phyloP scores from a whole-genome alignment of 1,140 invertebrate genomes.

The Apis dorsata region DNA sequence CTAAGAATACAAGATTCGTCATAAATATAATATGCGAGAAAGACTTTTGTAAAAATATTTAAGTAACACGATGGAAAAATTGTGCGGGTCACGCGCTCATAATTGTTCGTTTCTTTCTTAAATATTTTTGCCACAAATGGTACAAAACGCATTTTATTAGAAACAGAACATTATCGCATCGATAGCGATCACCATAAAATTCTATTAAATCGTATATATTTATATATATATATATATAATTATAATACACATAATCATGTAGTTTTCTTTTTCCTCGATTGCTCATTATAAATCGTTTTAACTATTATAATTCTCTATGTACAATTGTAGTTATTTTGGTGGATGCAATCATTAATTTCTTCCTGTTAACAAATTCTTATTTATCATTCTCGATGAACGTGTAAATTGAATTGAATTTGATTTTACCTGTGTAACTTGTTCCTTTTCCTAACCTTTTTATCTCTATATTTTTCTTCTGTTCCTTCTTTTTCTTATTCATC shows the following conservation, averaged over 20 bases:
- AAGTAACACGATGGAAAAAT: slow-evolving; percentile 61
- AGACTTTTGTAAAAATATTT: slow-evolving; percentile 53
- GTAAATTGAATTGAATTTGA: slow-evolving; percentile 57
- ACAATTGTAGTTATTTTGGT: slow-evolving; percentile 46
- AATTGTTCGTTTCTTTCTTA: slow-evolving; percentile 9
- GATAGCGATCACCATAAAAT: slow-evolving; percentile 48
- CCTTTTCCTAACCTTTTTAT: not conserved
- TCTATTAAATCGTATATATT: slow-evolving; percentile 14
- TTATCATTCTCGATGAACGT: not conserved
- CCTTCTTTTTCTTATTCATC: not conserved
- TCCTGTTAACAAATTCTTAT: slow-evolving; percentile 2
- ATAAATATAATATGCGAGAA: slow-evolving; percentile 5
- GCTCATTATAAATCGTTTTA: slow-evolving; percentile 61
- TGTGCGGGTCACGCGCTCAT: slow-evolving; percentile 32
- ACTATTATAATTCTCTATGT: slow-evolving; percentile 57
- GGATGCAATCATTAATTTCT: slow-evolving; percentile 11
- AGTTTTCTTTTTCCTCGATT: slow-evolving; percentile 12
- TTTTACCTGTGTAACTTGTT: slow-evolving; percentile 46
- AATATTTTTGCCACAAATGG: not conserved
- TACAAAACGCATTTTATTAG: slow-evolving; percentile 14
- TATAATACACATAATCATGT: slow-evolving; percentile 13
- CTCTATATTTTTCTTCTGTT: not conserved
- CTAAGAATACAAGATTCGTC: not conserved
- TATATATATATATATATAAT: slow-evolving; percentile 2
- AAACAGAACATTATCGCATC: slow-evolving; percentile 39